Base-by-base conservation (phyloP, 2,797 vertebrate genomes). In the Molossus alvarezi region DNA sequence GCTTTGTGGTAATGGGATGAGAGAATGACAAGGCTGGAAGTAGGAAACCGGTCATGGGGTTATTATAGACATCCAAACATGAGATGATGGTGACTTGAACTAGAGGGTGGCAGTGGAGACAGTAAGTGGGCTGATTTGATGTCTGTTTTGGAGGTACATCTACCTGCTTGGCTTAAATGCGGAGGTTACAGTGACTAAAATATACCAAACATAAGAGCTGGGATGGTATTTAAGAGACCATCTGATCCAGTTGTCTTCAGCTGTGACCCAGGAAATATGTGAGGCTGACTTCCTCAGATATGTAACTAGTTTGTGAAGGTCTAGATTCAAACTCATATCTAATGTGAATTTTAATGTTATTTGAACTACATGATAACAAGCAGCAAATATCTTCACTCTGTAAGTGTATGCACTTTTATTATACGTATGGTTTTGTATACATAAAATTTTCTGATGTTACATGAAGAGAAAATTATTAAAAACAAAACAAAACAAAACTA, bases 381-480 rank as follows among this genome's bases (percentile, higher is more conserved):
- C 27, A 85, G 53, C 23, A 76, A 69, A 83, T 69, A 17, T 85
- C 20, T 64, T 79, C 27, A 17, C 79, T 90, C 45, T 79, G n/a
- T 71, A 85, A 90, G 29, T 64, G 73, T 55, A 55, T 85, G 27
- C 13, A 12, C n/a, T 85, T 85, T 94, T 94, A 33, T 79, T 72
- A 53, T 45, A 55, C 58, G 25, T 64, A 41, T 23, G 45, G 55
- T 45, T 58, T 60, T 69, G 10, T 84, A 41, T 53, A 55, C 17
- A 15, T 25, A 55, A 29, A 27, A 55, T 55, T 90, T 69, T 85
- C 55, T 94, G 25, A 71, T 57, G 79, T 71, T 79, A 72, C 85
- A 72, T 57, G 33, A 75, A 83, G 29, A 79, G 33, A 94, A 87
- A 90, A 48, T 90, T 64, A 33, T 85, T 69, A 13, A 58, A 15